A percentile compares a stretch with the other conserved stretches of the same genome.
phyloP scores from a whole-genome alignment of 2,113 vertebrate genomes.

The Heterotilapia buettikoferi region DNA sequence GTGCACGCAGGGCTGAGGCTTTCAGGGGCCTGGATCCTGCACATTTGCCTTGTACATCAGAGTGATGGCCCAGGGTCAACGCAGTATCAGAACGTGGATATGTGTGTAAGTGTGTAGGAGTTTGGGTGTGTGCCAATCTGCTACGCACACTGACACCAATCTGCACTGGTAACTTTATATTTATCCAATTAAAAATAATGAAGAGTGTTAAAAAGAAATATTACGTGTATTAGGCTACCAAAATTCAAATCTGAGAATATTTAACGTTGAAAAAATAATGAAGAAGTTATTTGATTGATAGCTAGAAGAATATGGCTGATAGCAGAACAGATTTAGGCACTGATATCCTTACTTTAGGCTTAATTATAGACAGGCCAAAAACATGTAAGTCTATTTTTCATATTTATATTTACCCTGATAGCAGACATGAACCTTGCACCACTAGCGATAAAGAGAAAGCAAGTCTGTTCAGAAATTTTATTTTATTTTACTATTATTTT shows the following conservation, averaged over 20 bases:
- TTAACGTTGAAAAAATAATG: neutral
- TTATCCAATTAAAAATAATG: neutral
- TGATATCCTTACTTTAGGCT: neutral
- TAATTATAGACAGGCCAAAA: neutral
- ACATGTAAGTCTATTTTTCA: neutral
- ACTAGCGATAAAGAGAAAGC: neutral
- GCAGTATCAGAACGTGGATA: neutral
- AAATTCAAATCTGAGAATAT: neutral
- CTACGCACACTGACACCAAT: neutral
- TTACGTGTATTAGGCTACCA: neutral
- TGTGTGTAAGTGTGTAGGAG: neutral
- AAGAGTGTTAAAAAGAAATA: neutral
- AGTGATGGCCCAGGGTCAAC: constrained; percentile 4
- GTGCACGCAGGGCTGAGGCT: neutral
- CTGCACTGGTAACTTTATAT: neutral
- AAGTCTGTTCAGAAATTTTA: neutral
- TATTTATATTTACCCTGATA: neutral
- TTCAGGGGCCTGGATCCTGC: neutral
- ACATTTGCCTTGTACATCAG: neutral
- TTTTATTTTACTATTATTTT: neutral
- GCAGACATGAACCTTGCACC: neutral
- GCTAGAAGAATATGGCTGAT: neutral
- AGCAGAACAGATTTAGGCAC: neutral
- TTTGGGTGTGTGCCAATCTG: neutral
- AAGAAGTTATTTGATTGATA: neutral